Evolutionary conservation across 2,797 vertebrate genomes (phyloP).

Genomic region (Danio aesculapii): DNA sequence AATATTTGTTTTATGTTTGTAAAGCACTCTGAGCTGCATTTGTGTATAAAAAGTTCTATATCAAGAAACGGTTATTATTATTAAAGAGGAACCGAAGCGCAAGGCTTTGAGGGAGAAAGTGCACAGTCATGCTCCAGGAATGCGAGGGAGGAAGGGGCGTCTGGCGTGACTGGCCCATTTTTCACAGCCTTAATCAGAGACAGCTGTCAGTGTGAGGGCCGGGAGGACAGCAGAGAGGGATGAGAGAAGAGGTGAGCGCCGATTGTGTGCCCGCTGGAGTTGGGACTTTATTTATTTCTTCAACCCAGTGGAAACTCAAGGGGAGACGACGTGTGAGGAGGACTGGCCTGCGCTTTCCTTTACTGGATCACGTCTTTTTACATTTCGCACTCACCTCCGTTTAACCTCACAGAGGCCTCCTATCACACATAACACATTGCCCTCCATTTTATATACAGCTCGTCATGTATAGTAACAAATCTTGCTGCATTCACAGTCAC

Average conservation of each 20-base stretch:
- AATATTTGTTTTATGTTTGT: no score
- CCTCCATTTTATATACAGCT: slow-evolving; percentile 25
- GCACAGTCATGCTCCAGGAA: slow-evolving; percentile 84
- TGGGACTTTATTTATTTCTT: slow-evolving; percentile 59
- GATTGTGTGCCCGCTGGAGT: slow-evolving; percentile 53
- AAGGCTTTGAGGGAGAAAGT: slow-evolving; percentile 72
- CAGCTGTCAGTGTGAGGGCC: slow-evolving; percentile 82
- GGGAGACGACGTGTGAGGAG: slow-evolving; percentile 56
- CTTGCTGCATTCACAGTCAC: slow-evolving; percentile 21
- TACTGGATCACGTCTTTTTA: slow-evolving; percentile 40
- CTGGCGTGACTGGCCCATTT: slow-evolving; percentile 84
- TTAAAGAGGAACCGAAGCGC: slow-evolving; percentile 30
- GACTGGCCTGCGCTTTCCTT: slow-evolving; percentile 66
- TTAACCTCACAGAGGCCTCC: slow-evolving; percentile 26
- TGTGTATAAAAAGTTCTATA: no score
- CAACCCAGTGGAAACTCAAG: slow-evolving; percentile 51
- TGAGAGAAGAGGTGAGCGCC: slow-evolving; percentile 32
- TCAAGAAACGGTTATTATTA: no score
- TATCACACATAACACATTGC: slow-evolving; percentile 25
- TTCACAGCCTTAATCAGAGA: slow-evolving; percentile 86
- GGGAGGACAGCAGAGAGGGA: slow-evolving; percentile 34
- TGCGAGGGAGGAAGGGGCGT: slow-evolving; percentile 73
- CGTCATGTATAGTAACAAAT: slow-evolving; percentile 29
- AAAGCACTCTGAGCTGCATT: no score
- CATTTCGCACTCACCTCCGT: slow-evolving; percentile 9